Base-by-base conservation (phyloP, 1,140 invertebrate species). In the Agrypnia vestita region DNA sequence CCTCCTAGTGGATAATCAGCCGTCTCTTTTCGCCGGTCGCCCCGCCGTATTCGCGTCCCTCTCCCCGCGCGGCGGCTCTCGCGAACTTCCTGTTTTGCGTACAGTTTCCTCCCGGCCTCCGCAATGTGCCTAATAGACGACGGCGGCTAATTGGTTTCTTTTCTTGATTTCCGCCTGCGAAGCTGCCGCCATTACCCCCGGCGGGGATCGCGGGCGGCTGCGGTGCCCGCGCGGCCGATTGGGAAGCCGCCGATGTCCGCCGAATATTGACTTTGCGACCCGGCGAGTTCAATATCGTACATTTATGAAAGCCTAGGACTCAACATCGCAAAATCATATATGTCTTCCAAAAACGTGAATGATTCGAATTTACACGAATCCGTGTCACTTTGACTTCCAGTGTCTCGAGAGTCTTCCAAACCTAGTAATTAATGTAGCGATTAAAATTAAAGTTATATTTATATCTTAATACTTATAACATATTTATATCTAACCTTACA, bases 1-100 rank as follows among this genome's bases (percentile, higher is more conserved):
- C 51, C 53, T 67, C 46, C 43, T 21, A 10, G 8, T 11, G 1
- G 51, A 3, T 12, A 12, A 21, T 0, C 17, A 12, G 51, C 43
- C 59, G 10, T 76, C 74, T 46, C 59, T 44, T 25, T 61, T 44
- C 43, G 11, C 19, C 19, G 74, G 21, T 4, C 46, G 72, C 72
- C 62, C 82, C 84, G 81, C 84, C 84, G 85, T 81, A 80, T 61
- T 35, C 72, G 80, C 80, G 72, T 73, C 64, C 84, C 85, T 83
- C 86, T 87, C 86, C 87, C 86, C 86, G 86, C 86, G 86, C 85
- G 83, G 83, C 88, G 86, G 87, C 87, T 87, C 84, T 86, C 83
- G 80, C 87, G 84, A 84, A 84, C 83, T 86, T 88, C 88, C 88
- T 87, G 83, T 84, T 84, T 79, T 83, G 59, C 77, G 13, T 59